Evolutionary conservation across 2,888 invertebrate genomes (phyloP).

Genomic region (Mechanitis messenoides): DNA sequence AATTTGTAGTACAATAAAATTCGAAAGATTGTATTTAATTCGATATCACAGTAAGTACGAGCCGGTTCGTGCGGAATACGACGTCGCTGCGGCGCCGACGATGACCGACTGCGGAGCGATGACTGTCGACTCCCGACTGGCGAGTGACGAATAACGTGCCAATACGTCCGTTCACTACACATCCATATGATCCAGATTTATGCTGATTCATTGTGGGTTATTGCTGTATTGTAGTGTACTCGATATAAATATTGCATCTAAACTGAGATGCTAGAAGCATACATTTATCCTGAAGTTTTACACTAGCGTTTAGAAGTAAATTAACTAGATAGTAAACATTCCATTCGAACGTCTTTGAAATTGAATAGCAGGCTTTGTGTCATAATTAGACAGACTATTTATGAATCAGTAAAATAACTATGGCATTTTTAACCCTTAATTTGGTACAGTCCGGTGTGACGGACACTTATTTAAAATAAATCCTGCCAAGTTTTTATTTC

Average conservation of each 20-base stretch:
- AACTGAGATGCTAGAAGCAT: no score
- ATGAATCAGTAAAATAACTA: no score
- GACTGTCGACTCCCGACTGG: constrained; percentile 5
- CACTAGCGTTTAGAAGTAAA: no score
- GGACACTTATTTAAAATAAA: no score
- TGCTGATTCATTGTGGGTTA: constrained; percentile 22
- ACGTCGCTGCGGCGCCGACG: constrained; percentile 16
- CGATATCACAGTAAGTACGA: constrained; percentile 24
- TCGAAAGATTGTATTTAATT: constrained; percentile 16
- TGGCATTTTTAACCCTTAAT: no score
- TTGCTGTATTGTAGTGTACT: not conserved
- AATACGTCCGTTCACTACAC: constrained; percentile 14
- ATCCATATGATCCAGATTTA: constrained; percentile 21
- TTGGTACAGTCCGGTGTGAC: no score
- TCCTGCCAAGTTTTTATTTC: no score
- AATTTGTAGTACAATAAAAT: constrained; percentile 13
- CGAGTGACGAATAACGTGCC: not conserved
- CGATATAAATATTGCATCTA: not conserved
- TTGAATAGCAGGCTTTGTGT: no score
- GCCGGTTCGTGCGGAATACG: constrained; percentile 11
- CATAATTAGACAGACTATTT: no score
- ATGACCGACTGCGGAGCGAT: constrained; percentile 17
- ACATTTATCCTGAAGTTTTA: no score
- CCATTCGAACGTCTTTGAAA: no score
- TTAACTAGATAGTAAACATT: no score